A percentile compares a stretch with the other conserved stretches of the same genome.
Conservation (phyloP, 2,888 invertebrate genomes). For the Drosophila recens region DNA sequence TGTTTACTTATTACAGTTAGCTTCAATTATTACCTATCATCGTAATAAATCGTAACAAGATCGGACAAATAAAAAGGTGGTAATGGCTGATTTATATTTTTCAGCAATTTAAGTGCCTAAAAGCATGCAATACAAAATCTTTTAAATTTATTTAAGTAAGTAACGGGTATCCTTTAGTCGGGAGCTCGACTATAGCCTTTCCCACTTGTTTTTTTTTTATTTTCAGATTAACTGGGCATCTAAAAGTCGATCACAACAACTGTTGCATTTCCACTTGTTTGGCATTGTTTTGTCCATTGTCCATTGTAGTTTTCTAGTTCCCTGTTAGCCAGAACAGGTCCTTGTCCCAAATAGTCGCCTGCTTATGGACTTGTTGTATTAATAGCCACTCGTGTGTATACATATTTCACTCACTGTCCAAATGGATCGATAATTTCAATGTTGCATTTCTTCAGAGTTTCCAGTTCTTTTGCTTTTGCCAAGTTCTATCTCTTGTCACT, state of each 20-base stretch:
- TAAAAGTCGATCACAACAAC: not conserved
- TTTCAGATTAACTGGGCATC: not conserved
- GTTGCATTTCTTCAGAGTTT: not conserved
- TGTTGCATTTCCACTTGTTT: not conserved
- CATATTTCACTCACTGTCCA: slow-evolving; percentile 1
- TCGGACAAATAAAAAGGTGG: too few species aligned
- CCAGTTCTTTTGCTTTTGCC: not conserved
- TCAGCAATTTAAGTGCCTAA: too few species aligned
- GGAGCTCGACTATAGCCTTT: too few species aligned
- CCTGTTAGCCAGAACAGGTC: not conserved
- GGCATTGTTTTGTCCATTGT: slow-evolving; percentile 31
- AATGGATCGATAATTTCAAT: not conserved
- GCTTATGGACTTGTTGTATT: slow-evolving; percentile 41
- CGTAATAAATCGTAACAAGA: too few species aligned
- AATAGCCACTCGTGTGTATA: slow-evolving; percentile 6
- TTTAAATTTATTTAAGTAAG: too few species aligned
- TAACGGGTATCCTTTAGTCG: too few species aligned
- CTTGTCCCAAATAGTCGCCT: slow-evolving; percentile 22
- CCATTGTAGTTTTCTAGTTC: slow-evolving; percentile 19
- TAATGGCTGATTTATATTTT: too few species aligned
- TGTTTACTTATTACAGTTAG: too few species aligned
- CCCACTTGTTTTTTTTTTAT: too few species aligned
- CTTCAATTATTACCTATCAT: too few species aligned
- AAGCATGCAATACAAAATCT: too few species aligned
- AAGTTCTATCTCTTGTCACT: not conserved